Base-by-base conservation (phyloP, 2,113 vertebrate genomes). In the Diadophis punctatus region DNA sequence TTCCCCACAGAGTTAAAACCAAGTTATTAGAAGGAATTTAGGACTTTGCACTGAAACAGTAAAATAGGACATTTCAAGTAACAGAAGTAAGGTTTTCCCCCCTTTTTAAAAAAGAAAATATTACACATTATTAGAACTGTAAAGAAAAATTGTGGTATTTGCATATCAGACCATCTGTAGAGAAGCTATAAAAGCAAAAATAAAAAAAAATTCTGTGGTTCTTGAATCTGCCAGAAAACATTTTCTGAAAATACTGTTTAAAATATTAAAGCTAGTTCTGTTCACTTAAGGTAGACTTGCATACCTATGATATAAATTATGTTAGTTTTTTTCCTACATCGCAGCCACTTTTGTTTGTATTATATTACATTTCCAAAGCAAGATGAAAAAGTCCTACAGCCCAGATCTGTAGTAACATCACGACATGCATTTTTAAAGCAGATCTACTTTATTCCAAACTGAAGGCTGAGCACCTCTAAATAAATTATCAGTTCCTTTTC, bases 121-220 rank as follows among this genome's bases (percentile, higher is more conserved):
- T 93, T 86, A 86, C 84, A 91, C 58, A 94, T 39, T 18, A 43
- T 68, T 58, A 86, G 8, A 95, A n/a, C 90, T 11, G 53, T 23
- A 93, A 88, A 89, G 7, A 93, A 94, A 93, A 95, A 56, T 18
- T 49, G n/a, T 93, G 3, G 3, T 2, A 10, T 94, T 93, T 93
- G 92, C n/a, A 43, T 96, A 91, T 34, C 0, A n/a, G 4, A 11
- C 25, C 89, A 49, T 90, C 92, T 87, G 90, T 89, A 80, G 63
- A 58, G n/a, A 95, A 92, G 88, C 68, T 87, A 93, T 94, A 95
- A 55, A 49, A 1, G 80, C 92, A n/a, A 60, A 60, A 94, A 90
- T 16, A 18, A 46, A 91, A 84, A 90, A 88, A 86, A 87, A 90
- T 74, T 90, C 86, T 56, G 88, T 94, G 89, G 0, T 88, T 43